These are phyloP conservation scores for Agrypnia vestita DNA, from an alignment of 1,140 invertebrate species.

Conservation along the genomic window DNA sequence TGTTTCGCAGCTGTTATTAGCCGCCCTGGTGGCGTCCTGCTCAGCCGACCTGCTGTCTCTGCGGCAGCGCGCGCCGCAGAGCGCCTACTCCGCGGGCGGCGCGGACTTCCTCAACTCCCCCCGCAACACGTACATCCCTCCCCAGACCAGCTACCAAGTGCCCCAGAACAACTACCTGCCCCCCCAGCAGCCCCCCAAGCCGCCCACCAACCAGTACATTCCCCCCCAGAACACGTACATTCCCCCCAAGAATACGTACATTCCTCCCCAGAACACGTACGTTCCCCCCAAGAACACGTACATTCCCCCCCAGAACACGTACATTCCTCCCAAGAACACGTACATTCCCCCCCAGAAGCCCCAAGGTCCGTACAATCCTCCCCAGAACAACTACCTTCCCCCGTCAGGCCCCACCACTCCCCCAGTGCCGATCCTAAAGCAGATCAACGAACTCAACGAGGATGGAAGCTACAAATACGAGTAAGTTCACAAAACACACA, in stretches of 20 bases:
- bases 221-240: conserved; percentile 58
- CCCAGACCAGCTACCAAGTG: conserved; percentile 56
- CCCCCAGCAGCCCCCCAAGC: conserved; percentile 33
- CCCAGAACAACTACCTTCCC: conserved; percentile 51
- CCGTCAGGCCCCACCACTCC: conserved; percentile 63
- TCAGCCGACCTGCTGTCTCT: conserved; percentile 53
- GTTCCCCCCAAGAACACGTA: conserved; percentile 61
- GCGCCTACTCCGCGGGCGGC: conserved; percentile 54
- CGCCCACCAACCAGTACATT: conserved; percentile 59
- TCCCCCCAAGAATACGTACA: conserved; percentile 26
- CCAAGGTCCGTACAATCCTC: conserved; percentile 39
- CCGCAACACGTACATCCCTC: conserved; percentile 54
- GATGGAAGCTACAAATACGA: conserved; percentile 76
- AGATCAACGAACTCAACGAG: conserved; percentile 71
- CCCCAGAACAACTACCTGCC: conserved; percentile 52
- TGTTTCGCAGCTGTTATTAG: conserved; percentile 52
- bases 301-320: conserved; percentile 46
- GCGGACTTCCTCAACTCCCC: conserved; percentile 54
- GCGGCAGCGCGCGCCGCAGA: conserved; percentile 50
- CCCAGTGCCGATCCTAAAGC: conserved; percentile 72
- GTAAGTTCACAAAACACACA: conserved; percentile 67
- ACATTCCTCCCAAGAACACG: conserved; percentile 14
- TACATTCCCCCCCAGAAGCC: conserved; percentile 62
- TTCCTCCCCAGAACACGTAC: conserved; percentile 52
- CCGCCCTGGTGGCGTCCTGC: conserved; percentile 50